Base-by-base conservation (phyloP, 2,113 vertebrate genomes). In the Eclectus roratus region DNA sequence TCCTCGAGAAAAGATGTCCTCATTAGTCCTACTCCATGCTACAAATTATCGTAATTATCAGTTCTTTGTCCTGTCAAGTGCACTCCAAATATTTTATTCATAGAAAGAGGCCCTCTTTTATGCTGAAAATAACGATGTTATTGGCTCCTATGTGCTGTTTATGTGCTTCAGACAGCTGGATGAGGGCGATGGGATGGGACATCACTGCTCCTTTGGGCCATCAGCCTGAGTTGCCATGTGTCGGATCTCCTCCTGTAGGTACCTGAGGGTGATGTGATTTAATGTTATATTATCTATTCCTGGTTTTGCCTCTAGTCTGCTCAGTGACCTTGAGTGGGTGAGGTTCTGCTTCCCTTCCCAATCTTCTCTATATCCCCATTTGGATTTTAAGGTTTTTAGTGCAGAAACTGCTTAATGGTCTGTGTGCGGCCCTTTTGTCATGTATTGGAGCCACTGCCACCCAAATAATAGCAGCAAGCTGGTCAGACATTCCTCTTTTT, bases 71-170 rank as follows among this genome's bases (percentile, higher is more conserved):
- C 71, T 76, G 63, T 74, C 52, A 91, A 89, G 91, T 89, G 49
- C 70, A 63, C 81, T 91, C 76, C 80, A 88, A 73, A 79, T 96
- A 92, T 76, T 96, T 92, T 92, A 77, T 79, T 94, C 80, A 68
- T 94, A 65, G 74, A 89, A 91, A 49, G 35, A 33, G 80, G 35
- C n/a, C 68, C 17, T 77, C 41, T 76, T 33, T 88, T 64, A 50
- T 24, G 29, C 68, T 43, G 49, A 25, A 85, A 85, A 64, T 58
- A 65, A 39, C 13, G 21, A 5, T 2, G 3, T 35, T 79, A 8
- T 52, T 55, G 41, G 21, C 8, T 33, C 43, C 23, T 46, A 0
- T 27, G 13, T 60, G 68, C 69, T 81, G 74, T 60, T 52, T 20
- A 5, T 21, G 3, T 28, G 65, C 71, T 46, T 41, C 11, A 13